phyloP scores from a whole-genome alignment of 2,888 invertebrate genomes.

The Eupithecia dodoneata region DNA sequence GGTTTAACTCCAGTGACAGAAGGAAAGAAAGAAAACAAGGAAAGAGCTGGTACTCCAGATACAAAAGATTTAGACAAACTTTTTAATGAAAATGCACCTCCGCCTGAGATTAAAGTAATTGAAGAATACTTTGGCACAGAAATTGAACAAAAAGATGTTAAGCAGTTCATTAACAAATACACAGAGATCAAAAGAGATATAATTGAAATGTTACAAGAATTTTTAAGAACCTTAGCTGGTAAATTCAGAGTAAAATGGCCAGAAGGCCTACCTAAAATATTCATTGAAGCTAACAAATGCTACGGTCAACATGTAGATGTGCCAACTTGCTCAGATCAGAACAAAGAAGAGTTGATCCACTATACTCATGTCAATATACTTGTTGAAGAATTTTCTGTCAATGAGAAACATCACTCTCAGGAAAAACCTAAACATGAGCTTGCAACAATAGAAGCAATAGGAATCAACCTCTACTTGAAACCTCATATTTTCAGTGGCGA shows the following conservation, averaged over 20 bases:
- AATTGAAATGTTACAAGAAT: slow-evolving; percentile 85
- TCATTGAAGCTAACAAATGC: slow-evolving; percentile 85
- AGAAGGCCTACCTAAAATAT: slow-evolving; percentile 82
- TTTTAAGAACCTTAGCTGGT: slow-evolving; percentile 81
- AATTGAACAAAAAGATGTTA: slow-evolving; percentile 86
- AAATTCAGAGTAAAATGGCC: slow-evolving; percentile 89
- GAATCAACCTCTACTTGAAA: slow-evolving; percentile 66
- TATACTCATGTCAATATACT: slow-evolving; percentile 70
- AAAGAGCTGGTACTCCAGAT: slow-evolving; percentile 84
- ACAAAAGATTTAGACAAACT: slow-evolving; percentile 86
- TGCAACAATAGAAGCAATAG: slow-evolving; percentile 69
- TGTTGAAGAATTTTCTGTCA: slow-evolving; percentile 72
- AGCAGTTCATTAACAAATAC: slow-evolving; percentile 85
- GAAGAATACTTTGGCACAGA: slow-evolving; percentile 87
- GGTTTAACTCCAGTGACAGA: slow-evolving; percentile 78
- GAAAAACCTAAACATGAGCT: slow-evolving; percentile 64
- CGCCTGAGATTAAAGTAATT: slow-evolving; percentile 46
- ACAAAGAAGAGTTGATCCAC: slow-evolving; percentile 65
- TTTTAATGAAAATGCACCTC: slow-evolving; percentile 79
- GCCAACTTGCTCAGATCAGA: slow-evolving; percentile 69
- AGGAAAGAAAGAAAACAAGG: slow-evolving; percentile 72
- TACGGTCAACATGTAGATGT: slow-evolving; percentile 77
- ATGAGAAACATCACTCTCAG: slow-evolving; percentile 65
- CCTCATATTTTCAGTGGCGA: slow-evolving; percentile 67
- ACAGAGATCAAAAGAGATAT: slow-evolving; percentile 83